These are phyloP conservation scores for Hylaeus anthracinus DNA, from an alignment of 1,140 invertebrate genomes.

Conservation along the genomic window DNA sequence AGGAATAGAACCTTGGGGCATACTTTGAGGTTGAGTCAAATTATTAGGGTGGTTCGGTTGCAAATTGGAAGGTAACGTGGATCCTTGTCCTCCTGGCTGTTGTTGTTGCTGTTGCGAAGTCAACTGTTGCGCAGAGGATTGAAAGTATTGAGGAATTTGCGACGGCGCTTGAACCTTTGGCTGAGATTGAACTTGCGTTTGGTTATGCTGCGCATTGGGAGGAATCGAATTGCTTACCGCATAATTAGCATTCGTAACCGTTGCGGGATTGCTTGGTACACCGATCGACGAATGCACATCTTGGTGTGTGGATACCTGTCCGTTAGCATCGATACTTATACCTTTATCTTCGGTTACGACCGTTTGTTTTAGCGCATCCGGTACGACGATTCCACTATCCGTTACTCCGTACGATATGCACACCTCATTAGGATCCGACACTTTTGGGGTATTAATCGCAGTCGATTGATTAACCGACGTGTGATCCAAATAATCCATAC, in stretches of 20 bases:
- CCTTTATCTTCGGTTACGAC: conserved; percentile 67
- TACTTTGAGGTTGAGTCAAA: conserved; percentile 81
- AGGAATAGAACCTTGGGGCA: conserved; percentile 83
- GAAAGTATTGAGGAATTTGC: conserved; percentile 72
- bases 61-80: conserved; percentile 83
- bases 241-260: conserved; percentile 62
- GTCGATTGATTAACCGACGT: conserved; percentile 83
- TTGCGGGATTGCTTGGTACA: conserved; percentile 58
- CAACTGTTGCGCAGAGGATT: conserved; percentile 60
- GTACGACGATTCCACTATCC: conserved; percentile 75
- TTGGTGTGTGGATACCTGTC: conserved; percentile 70
- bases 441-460: conserved; percentile 74
- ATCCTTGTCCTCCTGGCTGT: conserved; percentile 74
- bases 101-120: conserved; percentile 64
- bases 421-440: conserved; percentile 77
- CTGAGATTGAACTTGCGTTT: conserved; percentile 61
- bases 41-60: conserved; percentile 81
- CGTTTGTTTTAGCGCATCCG: conserved; percentile 69
- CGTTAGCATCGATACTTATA: conserved; percentile 73
- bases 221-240: conserved; percentile 61
- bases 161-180: conserved; percentile 66
- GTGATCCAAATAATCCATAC: conserved; percentile 97
- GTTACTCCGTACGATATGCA: conserved; percentile 80
- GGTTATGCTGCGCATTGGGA: conserved; percentile 67
- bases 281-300: conserved; percentile 69